These are phyloP conservation scores for Hoplostethus mediterraneus DNA, from an alignment of 2,797 vertebrate genomes.

Conservation along the genomic window DNA sequence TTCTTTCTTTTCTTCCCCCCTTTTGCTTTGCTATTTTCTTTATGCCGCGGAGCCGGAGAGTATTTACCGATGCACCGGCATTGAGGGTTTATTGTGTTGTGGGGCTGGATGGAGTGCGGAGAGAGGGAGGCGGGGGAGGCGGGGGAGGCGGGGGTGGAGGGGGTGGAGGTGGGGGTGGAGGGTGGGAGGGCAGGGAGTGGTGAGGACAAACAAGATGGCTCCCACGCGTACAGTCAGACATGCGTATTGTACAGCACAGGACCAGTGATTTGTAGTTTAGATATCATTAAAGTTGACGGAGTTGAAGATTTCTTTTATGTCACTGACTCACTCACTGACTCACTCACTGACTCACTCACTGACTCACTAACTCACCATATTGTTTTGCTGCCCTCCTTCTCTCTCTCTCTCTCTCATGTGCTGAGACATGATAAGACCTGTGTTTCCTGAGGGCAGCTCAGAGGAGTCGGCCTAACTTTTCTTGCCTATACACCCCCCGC, in stretches of 20 bases:
- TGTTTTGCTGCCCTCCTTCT: neutral
- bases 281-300: neutral
- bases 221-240: neutral
- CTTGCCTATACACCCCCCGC: neutral
- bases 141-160: constrained; percentile 29
- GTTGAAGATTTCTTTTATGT: constrained; percentile 3
- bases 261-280: constrained; percentile 1
- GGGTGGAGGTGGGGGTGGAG: constrained; percentile 20
- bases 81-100: constrained; percentile 71
- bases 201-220: constrained; percentile 46
- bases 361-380: no score
- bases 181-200: constrained; percentile 33
- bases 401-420: constrained; percentile 27
- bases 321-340: constrained; percentile 50
- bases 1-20: constrained; percentile 70
- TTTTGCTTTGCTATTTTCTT: constrained; percentile 66
- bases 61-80: constrained; percentile 74
- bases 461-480: constrained; percentile 42
- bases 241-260: constrained; percentile 21
- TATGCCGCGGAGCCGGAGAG: constrained; percentile 67
- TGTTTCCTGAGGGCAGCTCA: constrained; percentile 63
- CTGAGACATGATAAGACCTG: constrained; percentile 55
- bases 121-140: constrained; percentile 30
- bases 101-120: constrained; percentile 63
- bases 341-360: constrained; percentile 2